Evolutionary conservation across 2,113 vertebrate genomes (phyloP).

Genomic region (Probosciger aterrimus): DNA sequence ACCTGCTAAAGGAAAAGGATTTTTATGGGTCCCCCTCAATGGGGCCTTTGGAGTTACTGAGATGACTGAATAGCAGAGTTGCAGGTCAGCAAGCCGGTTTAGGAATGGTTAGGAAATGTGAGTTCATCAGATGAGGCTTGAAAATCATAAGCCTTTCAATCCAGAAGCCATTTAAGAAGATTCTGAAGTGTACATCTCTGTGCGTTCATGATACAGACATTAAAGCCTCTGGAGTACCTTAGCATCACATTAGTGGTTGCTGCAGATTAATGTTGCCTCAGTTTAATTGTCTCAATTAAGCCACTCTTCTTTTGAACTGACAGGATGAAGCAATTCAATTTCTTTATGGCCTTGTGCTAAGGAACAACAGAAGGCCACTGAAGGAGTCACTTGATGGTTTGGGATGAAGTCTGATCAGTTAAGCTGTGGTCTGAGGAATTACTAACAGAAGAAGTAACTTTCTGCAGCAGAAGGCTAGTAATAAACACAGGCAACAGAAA

Average conservation of each 20-base stretch:
- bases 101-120: background rate
- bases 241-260: background rate
- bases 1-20: background rate
- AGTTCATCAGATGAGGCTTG: background rate
- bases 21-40: background rate
- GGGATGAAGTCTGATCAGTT: background rate
- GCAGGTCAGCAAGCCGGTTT: background rate
- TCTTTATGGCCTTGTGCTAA: background rate
- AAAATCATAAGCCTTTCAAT: background rate
- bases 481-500: background rate
- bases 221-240: background rate
- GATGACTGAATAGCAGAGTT: background rate
- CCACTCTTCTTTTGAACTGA: background rate
- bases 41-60: background rate
- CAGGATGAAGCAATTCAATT: background rate
- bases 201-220: background rate
- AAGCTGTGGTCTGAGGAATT: background rate
- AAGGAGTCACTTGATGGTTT: background rate
- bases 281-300: background rate
- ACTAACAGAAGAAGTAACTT: background rate
- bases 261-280: background rate
- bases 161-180: background rate
- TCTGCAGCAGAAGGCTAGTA: background rate
- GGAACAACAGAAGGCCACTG: background rate
- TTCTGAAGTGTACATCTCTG: background rate